Evolutionary conservation across 1,140 invertebrate species (phyloP).

Genomic region (Cotesia vestalis): DNA sequence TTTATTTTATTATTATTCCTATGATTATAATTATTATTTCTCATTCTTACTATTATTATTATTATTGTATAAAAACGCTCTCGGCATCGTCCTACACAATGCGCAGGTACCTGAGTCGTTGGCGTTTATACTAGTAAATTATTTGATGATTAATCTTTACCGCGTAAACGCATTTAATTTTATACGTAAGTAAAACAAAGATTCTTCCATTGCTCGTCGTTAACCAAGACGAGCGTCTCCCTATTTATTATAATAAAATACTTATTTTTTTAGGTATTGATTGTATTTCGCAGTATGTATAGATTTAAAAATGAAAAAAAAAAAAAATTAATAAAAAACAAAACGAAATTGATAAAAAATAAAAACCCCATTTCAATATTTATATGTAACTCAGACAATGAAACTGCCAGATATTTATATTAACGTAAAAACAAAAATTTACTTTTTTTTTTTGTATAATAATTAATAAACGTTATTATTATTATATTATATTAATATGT

Average conservation of each 20-base stretch:
- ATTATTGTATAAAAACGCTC: conserved; percentile 1
- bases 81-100: conserved; percentile 14
- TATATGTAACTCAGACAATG: neutral
- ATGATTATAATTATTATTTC: neutral
- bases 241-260: too few species aligned
- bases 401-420: conserved; percentile 11
- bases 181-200: conserved; percentile 21
- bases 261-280: conserved; percentile 16
- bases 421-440: conserved; percentile 15
- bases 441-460: conserved; percentile 22
- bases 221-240: too few species aligned
- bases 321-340: conserved; percentile 47
- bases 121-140: conserved; percentile 24
- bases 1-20: neutral
- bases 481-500: conserved; percentile 8
- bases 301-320: conserved; percentile 30
- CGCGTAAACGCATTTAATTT: conserved; percentile 22
- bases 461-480: conserved; percentile 18
- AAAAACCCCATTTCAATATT: conserved; percentile 25
- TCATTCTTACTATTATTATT: neutral
- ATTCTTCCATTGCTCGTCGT: conserved; percentile 24
- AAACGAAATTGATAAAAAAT: conserved; percentile 52
- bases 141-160: neutral
- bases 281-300: conserved; percentile 13
- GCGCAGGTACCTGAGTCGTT: conserved; percentile 24